Evolutionary conservation across 2,888 invertebrate genomes (phyloP), one percentile per base, ranked within the genome.

Genomic region (Luffia ferchaultella): DNA sequence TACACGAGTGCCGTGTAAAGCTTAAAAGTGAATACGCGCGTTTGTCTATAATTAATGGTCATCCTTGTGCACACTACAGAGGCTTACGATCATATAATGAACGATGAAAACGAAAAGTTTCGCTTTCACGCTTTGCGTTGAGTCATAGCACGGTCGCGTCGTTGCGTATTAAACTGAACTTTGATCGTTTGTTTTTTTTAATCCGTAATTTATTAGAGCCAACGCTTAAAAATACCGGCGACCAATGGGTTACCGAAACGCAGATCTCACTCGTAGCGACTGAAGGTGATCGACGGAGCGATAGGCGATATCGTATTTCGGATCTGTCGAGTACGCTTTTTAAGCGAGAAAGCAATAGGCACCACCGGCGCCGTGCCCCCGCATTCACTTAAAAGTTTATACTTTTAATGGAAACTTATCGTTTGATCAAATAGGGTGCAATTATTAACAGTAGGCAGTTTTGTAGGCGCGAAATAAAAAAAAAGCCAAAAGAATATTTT

Each of bases 331-430:
- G 64, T 60, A 60, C 58, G 67, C 63, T 68, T 72, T 73, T 71
- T 60, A 64, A 64, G 61, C 59, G 64, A 65, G 65, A 73, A 71
- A 65, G 65, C 68, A 68, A 67, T 67, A 65, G 67, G 30, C 30
- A 30, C 30, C 30, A 30, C 30, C 30, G 30, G 61, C 20, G 15
- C 70, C 63, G 64, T 62, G 62, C 67, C 65, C 67, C 69, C 70
- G 68, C 69, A 20, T 64, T 65, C 62, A 63, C 66, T 64, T n/a
- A n/a, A n/a, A 69, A 72, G 68, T 70, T 68, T 71, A 71, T 68
- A 68, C 68, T 74, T 77, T 76, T 74, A 75, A 73, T 68, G 67
- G 64, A 72, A 70, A 73, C 68, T 74, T 80, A 77, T 79, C 76
- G 67, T 62, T 61, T 61, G 70, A 75, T 73, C 67, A 72, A 73